A percentile compares a stretch with the other conserved stretches of the same genome.
Evolutionary conservation across 2,113 vertebrate species (phyloP).

Genomic region (Brachyhypopomus gauderio): DNA sequence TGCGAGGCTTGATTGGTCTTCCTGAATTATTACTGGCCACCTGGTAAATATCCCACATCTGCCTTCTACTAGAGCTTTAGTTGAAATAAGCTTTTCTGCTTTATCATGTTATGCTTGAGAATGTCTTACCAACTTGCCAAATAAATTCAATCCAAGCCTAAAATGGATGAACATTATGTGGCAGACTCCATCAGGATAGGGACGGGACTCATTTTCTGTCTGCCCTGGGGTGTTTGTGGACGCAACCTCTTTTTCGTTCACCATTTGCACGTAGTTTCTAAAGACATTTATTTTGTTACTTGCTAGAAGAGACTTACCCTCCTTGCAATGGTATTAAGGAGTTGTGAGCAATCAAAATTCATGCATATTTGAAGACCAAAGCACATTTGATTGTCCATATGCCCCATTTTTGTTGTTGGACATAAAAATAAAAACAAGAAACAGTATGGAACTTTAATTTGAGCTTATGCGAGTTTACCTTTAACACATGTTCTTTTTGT

Average conservation of each 20-base stretch:
- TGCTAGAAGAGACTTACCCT: not conserved
- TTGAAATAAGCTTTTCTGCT: conserved; percentile 40
- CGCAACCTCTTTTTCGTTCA: conserved; percentile 5
- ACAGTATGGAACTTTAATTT: not conserved
- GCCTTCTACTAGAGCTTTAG: not conserved
- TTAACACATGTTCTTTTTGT: not conserved
- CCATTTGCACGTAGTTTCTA: conserved; percentile 17
- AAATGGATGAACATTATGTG: conserved; percentile 31
- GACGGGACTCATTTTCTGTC: conserved; percentile 16
- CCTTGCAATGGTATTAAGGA: not conserved
- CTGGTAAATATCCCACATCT: conserved; percentile 2
- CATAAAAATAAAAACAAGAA: not conserved
- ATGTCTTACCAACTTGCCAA: conserved; percentile 32
- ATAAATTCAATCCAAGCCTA: conserved; percentile 42
- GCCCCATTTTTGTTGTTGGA: not conserved
- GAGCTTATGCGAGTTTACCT: not conserved
- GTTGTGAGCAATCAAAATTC: conserved; percentile 19
- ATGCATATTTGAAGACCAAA: conserved; percentile 30
- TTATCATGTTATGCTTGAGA: conserved; percentile 35
- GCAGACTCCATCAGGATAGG: conserved; percentile 23
- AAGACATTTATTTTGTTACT: conserved; percentile 33
- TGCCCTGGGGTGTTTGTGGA: conserved; percentile 7
- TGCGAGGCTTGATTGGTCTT: not conserved
- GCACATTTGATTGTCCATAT: conserved; percentile 19
- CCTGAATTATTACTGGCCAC: conserved; percentile 25